Percentiles rank a stretch among this genome's conserved stretches.
phyloP scores from a whole-genome alignment of 2,797 vertebrate species.

The Diglossa cyanea region DNA sequence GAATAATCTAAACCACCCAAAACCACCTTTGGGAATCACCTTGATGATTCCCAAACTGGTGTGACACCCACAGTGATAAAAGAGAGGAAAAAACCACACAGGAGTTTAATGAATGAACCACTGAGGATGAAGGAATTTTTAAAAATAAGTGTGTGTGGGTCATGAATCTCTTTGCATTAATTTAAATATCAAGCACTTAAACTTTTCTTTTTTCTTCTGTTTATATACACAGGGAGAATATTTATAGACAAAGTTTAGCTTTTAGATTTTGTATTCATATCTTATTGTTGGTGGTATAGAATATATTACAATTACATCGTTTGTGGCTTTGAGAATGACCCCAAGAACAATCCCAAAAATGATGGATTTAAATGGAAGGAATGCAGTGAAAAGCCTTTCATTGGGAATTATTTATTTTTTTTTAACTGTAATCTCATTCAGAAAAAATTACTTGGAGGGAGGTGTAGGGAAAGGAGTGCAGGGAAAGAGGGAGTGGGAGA shows the following conservation, averaged over 20 bases:
- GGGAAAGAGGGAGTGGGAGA: neutral
- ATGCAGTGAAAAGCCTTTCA: neutral
- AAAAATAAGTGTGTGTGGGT: neutral
- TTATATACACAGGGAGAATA: neutral
- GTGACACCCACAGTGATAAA: neutral
- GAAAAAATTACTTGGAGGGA: neutral
- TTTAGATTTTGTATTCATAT: neutral
- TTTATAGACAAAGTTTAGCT: neutral
- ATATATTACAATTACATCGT: neutral
- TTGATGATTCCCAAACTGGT: neutral
- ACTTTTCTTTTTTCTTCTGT: neutral
- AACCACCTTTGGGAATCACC: neutral
- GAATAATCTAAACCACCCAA: too few relatives aligned
- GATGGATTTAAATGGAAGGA: neutral
- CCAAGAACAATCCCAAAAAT: neutral
- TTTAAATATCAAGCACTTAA: neutral
- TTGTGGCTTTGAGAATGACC: neutral
- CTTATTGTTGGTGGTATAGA: neutral
- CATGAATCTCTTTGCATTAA: neutral
- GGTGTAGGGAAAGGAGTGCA: neutral
- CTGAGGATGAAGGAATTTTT: neutral
- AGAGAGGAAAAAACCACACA: neutral
- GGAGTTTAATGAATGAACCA: neutral
- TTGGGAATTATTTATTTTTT: neutral
- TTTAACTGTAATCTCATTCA: neutral